phyloP scores from a whole-genome alignment of 2,888 invertebrate genomes.

The Agrotis puta region DNA sequence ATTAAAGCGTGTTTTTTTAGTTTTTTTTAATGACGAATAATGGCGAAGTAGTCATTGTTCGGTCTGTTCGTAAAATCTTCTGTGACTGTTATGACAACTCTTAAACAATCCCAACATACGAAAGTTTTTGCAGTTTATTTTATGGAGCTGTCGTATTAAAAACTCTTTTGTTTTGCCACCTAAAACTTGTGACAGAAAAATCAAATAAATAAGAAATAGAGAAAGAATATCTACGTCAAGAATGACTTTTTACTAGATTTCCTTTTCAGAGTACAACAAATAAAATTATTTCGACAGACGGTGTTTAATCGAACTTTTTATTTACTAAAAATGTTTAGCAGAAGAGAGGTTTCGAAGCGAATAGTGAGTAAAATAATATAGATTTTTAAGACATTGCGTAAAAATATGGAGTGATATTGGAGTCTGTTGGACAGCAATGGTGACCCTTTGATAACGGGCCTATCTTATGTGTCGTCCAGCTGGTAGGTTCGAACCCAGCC shows the following conservation, averaged over 20 bases:
- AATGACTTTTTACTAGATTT: conserved; percentile 52
- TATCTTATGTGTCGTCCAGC: no score
- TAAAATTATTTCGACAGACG: conserved; percentile 39
- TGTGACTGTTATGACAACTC: no score
- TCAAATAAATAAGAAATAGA: conserved; percentile 45
- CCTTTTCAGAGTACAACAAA: conserved; percentile 50
- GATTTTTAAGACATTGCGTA: conserved; percentile 1
- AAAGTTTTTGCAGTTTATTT: no score
- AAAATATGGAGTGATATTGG: background rate
- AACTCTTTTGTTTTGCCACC: conserved; percentile 30
- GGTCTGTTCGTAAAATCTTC: no score
- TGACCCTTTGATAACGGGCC: no score
- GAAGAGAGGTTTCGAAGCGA: conserved; percentile 64
- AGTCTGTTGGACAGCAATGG: no score
- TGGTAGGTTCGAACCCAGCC: no score
- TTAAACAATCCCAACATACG: no score
- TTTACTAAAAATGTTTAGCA: conserved; percentile 73
- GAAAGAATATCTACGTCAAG: conserved; percentile 69
- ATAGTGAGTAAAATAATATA: conserved; percentile 70
- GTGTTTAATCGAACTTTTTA: conserved; percentile 53
- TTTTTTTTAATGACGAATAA: no score
- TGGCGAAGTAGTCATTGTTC: no score
- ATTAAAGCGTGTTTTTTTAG: no score
- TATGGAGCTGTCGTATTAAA: background rate
- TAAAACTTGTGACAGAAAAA: conserved; percentile 40